phyloP scores from a whole-genome alignment of 2,113 vertebrate species.

The Paracanthobrama guichenoti region DNA sequence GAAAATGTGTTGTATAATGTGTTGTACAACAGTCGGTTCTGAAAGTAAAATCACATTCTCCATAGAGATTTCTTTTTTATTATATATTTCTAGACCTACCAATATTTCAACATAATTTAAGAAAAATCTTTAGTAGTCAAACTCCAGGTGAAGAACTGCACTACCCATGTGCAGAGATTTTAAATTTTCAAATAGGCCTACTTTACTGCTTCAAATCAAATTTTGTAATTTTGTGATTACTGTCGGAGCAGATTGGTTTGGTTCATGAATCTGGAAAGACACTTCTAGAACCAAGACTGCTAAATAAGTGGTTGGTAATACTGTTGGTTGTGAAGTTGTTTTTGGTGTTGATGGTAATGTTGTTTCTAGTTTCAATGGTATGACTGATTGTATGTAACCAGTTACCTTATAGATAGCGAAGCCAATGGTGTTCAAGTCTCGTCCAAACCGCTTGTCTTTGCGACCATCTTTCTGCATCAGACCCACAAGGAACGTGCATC shows the following conservation, averaged over 20 bases:
- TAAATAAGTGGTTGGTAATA: no score
- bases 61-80: background rate
- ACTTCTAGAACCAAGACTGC: background rate
- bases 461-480: conserved; percentile 75
- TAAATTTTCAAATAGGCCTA: no score
- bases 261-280: background rate
- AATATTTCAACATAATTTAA: background rate
- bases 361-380: background rate
- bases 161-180: background rate
- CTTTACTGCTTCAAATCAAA: background rate
- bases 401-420: conserved; percentile 71
- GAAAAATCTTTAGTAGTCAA: background rate
- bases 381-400: background rate
- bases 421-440: conserved; percentile 70
- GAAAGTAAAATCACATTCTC: background rate
- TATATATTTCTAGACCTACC: background rate
- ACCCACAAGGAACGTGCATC: conserved; percentile 70
- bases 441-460: conserved; percentile 63
- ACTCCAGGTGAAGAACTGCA: background rate
- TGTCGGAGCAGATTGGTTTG: background rate
- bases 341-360: background rate
- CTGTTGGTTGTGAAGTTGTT: background rate
- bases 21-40: background rate
- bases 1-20: background rate
- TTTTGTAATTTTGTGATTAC: background rate